Base-by-base conservation (phyloP, 2,888 invertebrate species). In the Polyommatus iphigenia region DNA sequence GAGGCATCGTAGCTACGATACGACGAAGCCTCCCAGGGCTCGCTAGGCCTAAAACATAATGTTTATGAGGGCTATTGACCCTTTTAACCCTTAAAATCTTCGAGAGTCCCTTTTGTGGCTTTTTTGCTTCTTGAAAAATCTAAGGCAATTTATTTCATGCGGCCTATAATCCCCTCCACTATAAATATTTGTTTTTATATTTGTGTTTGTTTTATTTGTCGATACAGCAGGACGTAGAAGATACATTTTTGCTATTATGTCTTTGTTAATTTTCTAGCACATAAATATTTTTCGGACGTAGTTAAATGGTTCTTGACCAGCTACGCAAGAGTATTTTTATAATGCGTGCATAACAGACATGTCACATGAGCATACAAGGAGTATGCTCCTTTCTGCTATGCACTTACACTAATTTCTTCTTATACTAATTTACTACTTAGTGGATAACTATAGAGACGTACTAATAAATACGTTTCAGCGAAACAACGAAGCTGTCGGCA, bases 61-160 rank as follows among this genome's bases (percentile, higher is more conserved):
- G 85, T 84, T 84, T 84, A 85, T 83, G 83, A 81, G 80, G 76
- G 79, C 82, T 81, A 81, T 83, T 83, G 81, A 81, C 82, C 82
- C 80, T 83, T 83, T 83, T 81, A 83, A 85, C 83, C 84, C 84
- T 82, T 84, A 80, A 81, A 79, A 78, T 80, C 80, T 80, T 78
- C 80, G 67, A 78, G 75, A 73, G 59, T 72, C 57, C 78, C 73
- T 78, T 78, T 78, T 78, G 78, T 57, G 57, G 59, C 73, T 59
- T 72, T 72, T 77, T 73, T 41, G 41, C 59, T 57, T 41, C 36
- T 72, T 77, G 77, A 77, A 72, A 77, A 77, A 77, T 77, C 54
- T 75, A 75, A 75, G 24, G 75, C 29, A 54, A 50, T 75, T 75
- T 54, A 75, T 75, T 75, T 54, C 54, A 75, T 75, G 24, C 18